phyloP scores from a whole-genome alignment of 1,140 invertebrate species.

The Drosophila asahinai region DNA sequence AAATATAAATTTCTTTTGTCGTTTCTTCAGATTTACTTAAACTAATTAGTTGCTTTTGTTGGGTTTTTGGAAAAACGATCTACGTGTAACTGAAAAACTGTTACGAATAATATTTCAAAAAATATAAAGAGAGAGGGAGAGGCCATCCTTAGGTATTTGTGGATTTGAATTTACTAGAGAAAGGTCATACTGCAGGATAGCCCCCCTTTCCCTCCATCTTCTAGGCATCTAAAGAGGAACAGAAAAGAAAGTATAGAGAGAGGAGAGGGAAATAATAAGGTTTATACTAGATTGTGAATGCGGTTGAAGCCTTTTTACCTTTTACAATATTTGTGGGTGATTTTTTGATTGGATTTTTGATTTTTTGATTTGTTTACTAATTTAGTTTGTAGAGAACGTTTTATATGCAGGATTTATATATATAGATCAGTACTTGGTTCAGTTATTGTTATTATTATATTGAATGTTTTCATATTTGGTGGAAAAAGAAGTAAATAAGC shows the following conservation, averaged over 20 bases:
- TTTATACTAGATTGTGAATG: constrained; percentile 75
- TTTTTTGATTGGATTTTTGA: constrained; percentile 23
- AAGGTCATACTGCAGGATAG: constrained; percentile 13
- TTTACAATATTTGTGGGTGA: constrained; percentile 82
- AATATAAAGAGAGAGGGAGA: constrained; percentile 4
- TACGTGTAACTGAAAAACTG: constrained; percentile 50
- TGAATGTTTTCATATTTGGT: constrained; percentile 64
- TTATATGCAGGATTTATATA: constrained; percentile 60
- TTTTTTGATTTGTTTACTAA: constrained; percentile 55
- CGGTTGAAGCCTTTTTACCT: constrained; percentile 79
- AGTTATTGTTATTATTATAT: constrained; percentile 63
- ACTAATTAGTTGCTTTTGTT: constrained; percentile 30
- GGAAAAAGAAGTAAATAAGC: constrained; percentile 84
- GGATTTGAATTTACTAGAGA: background rate
- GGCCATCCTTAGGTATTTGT: constrained; percentile 16
- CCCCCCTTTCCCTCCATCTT: constrained; percentile 7
- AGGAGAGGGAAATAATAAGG: constrained; percentile 34
- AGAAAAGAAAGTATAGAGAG: constrained; percentile 9
- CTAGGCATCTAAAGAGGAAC: constrained; percentile 56
- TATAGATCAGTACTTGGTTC: constrained; percentile 23
- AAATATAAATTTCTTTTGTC: constrained; percentile 81
- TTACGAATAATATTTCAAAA: constrained; percentile 23
- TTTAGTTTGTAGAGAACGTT: constrained; percentile 46
- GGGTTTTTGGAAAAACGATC: constrained; percentile 35
- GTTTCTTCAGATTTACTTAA: constrained; percentile 65